Evolutionary conservation across 1,140 invertebrate genomes (phyloP), one percentile per base, ranked within the genome.

Genomic region (Episyrphus balteatus): DNA sequence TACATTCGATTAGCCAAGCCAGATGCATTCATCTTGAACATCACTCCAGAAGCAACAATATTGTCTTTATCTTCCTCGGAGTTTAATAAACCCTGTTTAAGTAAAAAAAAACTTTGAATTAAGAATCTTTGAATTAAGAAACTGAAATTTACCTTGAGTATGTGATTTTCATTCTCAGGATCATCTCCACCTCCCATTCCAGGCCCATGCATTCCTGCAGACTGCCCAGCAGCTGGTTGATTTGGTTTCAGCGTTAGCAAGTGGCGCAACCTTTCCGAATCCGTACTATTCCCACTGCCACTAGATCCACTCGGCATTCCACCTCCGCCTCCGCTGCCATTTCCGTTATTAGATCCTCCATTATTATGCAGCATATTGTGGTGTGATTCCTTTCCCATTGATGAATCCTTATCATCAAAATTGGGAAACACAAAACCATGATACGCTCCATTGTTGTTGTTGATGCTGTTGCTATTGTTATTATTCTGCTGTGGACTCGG

Each of bases 31-130:
- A 31, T 32, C 32, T 31, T 43, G 15, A 31, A 31, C 3, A 8
- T 3, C 8, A 26, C 21, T 26, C 21, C 21, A 26, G 21, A 8
- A 26, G 21, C 14, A 13, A 33, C 19, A 33, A 33, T n/a, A 36
- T 21, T 18, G 14, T 86, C 83, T 48, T 86, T 83, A 46, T 91
- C 88, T 51, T 92, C 88, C 47, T 84, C 81, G 58, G 86, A 81
- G 63, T 88, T 87, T 37, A 91, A 70, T 59, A 91, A 67, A 46
- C 78, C 82, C 64, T 89, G 88, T 60, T 65, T 66, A 40, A 13
- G 13, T 3, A 42, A 15, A 36, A 33, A 19, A 13, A 6, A 17
- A n/a, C n/a, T n/a, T n/a, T 26, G 21, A 26, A 26, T 26, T 26
- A 34, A 36, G 14, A 32, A 26, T 45, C 37, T 37, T 13, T 37